Evolutionary conservation across 2,888 invertebrate genomes (phyloP), one percentile per base, ranked within the genome.

Genomic region (Drosophila mayaguana): DNA sequence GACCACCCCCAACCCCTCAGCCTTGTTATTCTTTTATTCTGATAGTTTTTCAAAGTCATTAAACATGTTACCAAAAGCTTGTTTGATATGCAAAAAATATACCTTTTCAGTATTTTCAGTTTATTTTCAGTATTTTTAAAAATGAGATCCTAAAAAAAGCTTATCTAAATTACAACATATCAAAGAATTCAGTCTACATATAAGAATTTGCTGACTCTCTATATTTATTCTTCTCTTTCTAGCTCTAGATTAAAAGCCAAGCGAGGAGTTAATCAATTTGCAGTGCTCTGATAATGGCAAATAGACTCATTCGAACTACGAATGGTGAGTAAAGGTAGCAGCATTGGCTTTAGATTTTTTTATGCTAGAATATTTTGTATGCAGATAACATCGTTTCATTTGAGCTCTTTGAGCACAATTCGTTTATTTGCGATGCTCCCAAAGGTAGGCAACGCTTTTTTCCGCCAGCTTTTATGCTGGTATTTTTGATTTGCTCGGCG

Each of bases 391-490:
- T 5, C 9, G 46, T 42, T 56, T 56, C 20, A 14, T 16, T 34
- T n/a, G 32, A n/a, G 34, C 22, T 42, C 40, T 59, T 48, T 45
- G 46, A 38, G 43, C 18, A 5, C 45, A 71, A 51, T 32, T 59
- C 46, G 48, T 53, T 60, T 38, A 57, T 56, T 72, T 28, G 50
- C 54, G 22, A 1, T 6, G 43, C 62, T 53, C 82, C 71, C 53
- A 57, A 80, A 78, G 73, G 83, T 83, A 83, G 85, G 85, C 83
- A 78, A 78, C 71, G 73, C 62, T 75, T 75, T 73, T 83, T 77
- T 70, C 18, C 60, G 42, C n/a, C 12, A 57, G 61, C 51, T 69
- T 63, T 40, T 45, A 46, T 55, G 55, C 63, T 43, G 56, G 48
- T 51, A 57, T 73, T 76, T 79, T 57, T 64, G 72, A 75, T 71